These are phyloP conservation scores for Ovis canadensis DNA, from an alignment of 2,113 vertebrate species.

Conservation along the genomic window DNA sequence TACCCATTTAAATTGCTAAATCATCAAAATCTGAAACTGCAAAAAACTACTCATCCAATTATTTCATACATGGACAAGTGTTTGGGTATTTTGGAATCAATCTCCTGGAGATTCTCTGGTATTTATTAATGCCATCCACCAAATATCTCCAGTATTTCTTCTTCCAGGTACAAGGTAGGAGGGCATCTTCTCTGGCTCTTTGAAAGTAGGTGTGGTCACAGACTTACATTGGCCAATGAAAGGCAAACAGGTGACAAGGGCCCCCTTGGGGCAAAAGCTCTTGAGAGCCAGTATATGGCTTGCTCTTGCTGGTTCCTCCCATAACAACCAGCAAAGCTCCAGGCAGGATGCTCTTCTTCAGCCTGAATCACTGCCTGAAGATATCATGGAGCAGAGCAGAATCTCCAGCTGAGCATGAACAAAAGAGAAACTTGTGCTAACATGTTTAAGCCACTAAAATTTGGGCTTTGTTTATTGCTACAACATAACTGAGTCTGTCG, in stretches of 20 bases:
- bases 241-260: background rate
- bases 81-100: background rate
- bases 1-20: background rate
- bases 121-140: background rate
- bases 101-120: background rate
- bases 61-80: background rate
- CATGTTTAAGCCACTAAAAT: background rate
- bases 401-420: background rate
- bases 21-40: background rate
- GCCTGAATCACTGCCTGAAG: background rate
- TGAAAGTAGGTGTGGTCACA: background rate
- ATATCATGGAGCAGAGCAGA: background rate
- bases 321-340: background rate
- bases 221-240: background rate
- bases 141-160: background rate
- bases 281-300: background rate
- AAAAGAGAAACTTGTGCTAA: constrained; percentile 14
- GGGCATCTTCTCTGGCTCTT: background rate
- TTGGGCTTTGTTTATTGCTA: background rate
- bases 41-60: background rate
- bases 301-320: background rate
- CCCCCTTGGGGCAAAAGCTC: background rate
- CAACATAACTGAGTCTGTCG: background rate
- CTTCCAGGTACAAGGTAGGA: background rate
- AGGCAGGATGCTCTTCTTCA: background rate